Base-by-base conservation (phyloP, 2,113 vertebrate genomes). In the Rhagologus leucostigma region DNA sequence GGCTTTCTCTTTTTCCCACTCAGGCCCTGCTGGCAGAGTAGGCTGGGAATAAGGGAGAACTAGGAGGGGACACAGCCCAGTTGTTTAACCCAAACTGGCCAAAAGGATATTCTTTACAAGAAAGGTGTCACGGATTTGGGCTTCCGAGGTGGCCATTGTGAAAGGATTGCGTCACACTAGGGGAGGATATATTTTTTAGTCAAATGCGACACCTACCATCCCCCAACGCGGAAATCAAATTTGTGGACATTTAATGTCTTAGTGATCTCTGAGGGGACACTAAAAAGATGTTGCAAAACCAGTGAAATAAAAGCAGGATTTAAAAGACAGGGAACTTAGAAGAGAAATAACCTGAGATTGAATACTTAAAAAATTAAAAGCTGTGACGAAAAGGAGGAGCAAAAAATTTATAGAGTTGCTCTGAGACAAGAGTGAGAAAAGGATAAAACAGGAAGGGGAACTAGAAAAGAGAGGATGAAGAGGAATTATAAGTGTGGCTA, bases 41-140 rank as follows among this genome's bases (percentile, higher is more conserved):
- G 29, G 22, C 32, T 64, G 55, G 5, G 41, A 35, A 59, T 16
- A 64, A 87, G 39, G 2, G 1, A 59, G 32, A 64, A 24, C 0
- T 29, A 49, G 23, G 35, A 84, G 17, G 10, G 39, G 17, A 21
- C 33, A 37, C 8, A n/a, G 49, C 19, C 22, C 44, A 41, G 49
- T 0, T 33, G 21, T 4, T 57, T 83, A 37, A 75, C 18, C 24
- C n/a, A 70, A 75, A 70, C 7, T 49, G 47, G 32, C 16, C 52
- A 67, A 60, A 67, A 70, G 8, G 16, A 50, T 35, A 50, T 55
- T 62, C 7, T 8, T 0, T 57, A 59, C 13, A 83, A 64, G 67
- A 76, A 41, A 1, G 1, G 2, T 14, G 20, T 13, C 11, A 33
- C 4, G 4, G 13, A 42, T 11, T 29, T 39, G 46, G 46, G 8